Percentiles rank a stretch among this genome's conserved stretches.
phyloP scores from a whole-genome alignment of 2,888 invertebrate genomes.

The Boloria selene region DNA sequence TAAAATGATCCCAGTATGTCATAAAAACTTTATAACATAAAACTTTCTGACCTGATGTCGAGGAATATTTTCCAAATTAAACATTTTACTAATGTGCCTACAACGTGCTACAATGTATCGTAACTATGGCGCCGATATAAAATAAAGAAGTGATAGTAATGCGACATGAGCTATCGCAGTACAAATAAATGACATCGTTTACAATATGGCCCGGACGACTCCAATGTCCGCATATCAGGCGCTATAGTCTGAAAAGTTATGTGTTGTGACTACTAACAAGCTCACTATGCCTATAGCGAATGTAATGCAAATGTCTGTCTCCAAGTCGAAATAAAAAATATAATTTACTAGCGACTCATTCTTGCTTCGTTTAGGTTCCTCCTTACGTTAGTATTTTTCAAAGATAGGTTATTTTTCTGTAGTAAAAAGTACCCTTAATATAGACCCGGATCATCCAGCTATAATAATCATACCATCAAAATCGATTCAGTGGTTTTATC shows the following conservation, averaged over 20 bases:
- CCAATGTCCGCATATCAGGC: constrained; percentile 18
- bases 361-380: too few species aligned
- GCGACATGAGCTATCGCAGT: constrained; percentile 13
- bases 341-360: too few species aligned
- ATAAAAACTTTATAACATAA: too few species aligned
- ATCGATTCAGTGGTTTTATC: too few species aligned
- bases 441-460: too few species aligned
- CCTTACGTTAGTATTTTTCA: too few species aligned
- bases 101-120: background rate
- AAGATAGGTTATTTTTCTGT: too few species aligned
- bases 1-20: too few species aligned
- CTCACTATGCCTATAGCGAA: background rate
- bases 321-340: background rate
- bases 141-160: constrained; percentile 9
- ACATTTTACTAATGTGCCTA: background rate
- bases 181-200: constrained; percentile 9
- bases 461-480: too few species aligned
- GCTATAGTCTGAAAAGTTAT: constrained; percentile 6
- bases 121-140: constrained; percentile 8
- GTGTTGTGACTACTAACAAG: constrained; percentile 11
- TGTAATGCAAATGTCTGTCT: background rate
- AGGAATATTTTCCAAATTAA: background rate
- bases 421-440: too few species aligned
- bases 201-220: constrained; percentile 17
- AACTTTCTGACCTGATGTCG: too few species aligned